Percentiles rank a stretch among this genome's conserved stretches.
Conservation (phyloP, 2,113 vertebrate species). For the Columba janthina region DNA sequence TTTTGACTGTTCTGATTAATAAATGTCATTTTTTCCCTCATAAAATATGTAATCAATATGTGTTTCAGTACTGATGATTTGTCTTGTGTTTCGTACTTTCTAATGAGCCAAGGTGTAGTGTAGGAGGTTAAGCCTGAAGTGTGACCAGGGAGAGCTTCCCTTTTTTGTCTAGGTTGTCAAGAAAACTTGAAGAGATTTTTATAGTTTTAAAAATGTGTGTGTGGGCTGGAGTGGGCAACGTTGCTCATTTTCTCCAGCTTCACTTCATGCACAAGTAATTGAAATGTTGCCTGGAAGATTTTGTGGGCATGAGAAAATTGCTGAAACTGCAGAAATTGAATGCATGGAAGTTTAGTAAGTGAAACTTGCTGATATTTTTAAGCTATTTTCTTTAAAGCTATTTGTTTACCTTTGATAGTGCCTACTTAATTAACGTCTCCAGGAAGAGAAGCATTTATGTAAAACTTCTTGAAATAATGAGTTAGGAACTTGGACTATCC, state of each 20-base stretch:
- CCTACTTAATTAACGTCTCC: background rate
- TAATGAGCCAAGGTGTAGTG: background rate
- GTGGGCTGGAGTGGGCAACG: background rate
- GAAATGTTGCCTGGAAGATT: background rate
- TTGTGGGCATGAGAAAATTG: background rate
- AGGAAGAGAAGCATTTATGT: background rate
- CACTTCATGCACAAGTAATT: background rate
- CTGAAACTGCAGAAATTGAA: background rate
- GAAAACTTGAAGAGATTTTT: background rate
- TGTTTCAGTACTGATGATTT: background rate
- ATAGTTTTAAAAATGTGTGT: background rate
- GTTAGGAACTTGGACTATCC: background rate
- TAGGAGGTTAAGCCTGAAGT: background rate
- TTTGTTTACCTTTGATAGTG: conserved; percentile 30
- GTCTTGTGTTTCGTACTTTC: background rate
- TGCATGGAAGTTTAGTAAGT: background rate
- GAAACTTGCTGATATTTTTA: background rate
- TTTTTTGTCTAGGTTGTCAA: background rate
- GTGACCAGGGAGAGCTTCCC: background rate
- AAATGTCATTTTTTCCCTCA: fast-evolving
- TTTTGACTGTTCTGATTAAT: background rate
- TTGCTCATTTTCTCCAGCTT: background rate
- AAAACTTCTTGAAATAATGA: background rate
- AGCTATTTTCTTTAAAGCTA: background rate
- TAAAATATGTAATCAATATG: background rate